Evolutionary conservation across 2,797 vertebrate species (phyloP), one percentile per base, ranked within the genome.

Genomic region (Squalus acanthias): DNA sequence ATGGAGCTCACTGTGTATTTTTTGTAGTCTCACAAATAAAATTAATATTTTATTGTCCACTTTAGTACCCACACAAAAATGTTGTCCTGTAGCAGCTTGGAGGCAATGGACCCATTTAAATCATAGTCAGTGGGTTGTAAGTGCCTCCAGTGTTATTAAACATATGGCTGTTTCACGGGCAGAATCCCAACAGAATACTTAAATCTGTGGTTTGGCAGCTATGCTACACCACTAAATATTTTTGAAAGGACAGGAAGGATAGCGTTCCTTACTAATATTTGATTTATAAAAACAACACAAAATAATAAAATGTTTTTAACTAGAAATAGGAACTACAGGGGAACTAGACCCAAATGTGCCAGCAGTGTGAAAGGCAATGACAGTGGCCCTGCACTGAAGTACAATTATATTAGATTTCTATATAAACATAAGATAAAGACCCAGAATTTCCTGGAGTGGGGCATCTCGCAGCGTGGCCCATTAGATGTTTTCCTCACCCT

Each of bases 261-360:
- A 29, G 26, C 50, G 26, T 46, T 70, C 7, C 67, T 95, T 72
- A 72, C 22, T n/a, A 67, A 7, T 29, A 92, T 92, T 92, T 39
- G 13, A 57, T 9, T 63, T 91, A 63, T 63, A 33, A 91, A 91
- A 60, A 33, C 57, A 33, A 15, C 57, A n/a, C 33, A 92, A 92
- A 65, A 92, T 92, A 92, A 65, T 92, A 85, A 85, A 85, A 85
- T 85, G 17, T 65, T 33, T 63, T n/a, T 65, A 65, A 92, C 65
- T 92, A n/a, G 60, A 65, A 39, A 63, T 92, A 63, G 26, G 50
- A 60, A 29, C 53, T 60, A 10, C 0, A 53, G 2, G 24, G 0
- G 9, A 72, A 33, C 76, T 79, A 79, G n/a, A n/a, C 17, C 29
- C 33, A 65, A 33, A 65, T 92, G 60, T 65, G 5, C 60, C 60